phyloP scores from a whole-genome alignment of 2,888 invertebrate species.

The Lordiphosa fenestrarum region DNA sequence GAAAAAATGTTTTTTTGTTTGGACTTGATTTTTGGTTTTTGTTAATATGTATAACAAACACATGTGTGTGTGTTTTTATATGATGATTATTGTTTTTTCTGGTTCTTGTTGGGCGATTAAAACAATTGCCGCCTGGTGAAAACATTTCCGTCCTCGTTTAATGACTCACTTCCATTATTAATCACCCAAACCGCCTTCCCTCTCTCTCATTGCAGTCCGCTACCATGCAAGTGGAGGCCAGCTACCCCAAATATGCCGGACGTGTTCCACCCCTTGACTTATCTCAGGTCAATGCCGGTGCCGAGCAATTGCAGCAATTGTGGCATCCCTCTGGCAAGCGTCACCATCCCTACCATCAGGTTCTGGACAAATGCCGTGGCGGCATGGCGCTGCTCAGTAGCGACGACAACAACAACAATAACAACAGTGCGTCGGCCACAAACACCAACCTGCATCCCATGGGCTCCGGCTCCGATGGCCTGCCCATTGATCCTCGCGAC shows the following conservation, averaged over 20 bases:
- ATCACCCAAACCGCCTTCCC: slow-evolving; percentile 20
- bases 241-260: slow-evolving; percentile 77
- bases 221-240: slow-evolving; percentile 79
- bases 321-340: slow-evolving; percentile 50
- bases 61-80: background rate
- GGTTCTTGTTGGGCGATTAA: slow-evolving; percentile 57
- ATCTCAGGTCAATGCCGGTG: slow-evolving; percentile 73
- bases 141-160: slow-evolving; percentile 58
- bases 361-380: slow-evolving; percentile 60
- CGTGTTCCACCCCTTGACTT: slow-evolving; percentile 79
- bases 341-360: slow-evolving; percentile 68
- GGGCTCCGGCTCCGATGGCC: slow-evolving; percentile 76
- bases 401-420: slow-evolving; percentile 54
- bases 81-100: slow-evolving; percentile 5
- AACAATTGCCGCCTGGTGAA: slow-evolving; percentile 69
- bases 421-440: slow-evolving; percentile 31
- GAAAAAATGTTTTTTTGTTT: slow-evolving; percentile 13
- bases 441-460: slow-evolving; percentile 52
- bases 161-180: slow-evolving; percentile 66
- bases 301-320: slow-evolving; percentile 64
- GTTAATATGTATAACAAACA: background rate
- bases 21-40: slow-evolving; percentile 2
- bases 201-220: slow-evolving; percentile 40
- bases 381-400: slow-evolving; percentile 40
- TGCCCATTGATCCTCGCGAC: slow-evolving; percentile 85